phyloP scores from a whole-genome alignment of 2,113 vertebrate species.

The cattle (Bos taurus) region ARS-UCD2.0 NC_037329.1:94618501-94619000 shows the following conservation, averaged over 20 bases:
- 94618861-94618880: slow-evolving; percentile 75
- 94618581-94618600: slow-evolving; percentile 30
- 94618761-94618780: slow-evolving; percentile 78
- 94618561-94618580: slow-evolving; percentile 60
- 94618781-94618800: slow-evolving; percentile 63
- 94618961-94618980: slow-evolving; percentile 79
- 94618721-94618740: slow-evolving; percentile 86
- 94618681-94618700: slow-evolving; percentile 90
- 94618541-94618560: slow-evolving; percentile 78
- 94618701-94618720: slow-evolving; percentile 86
- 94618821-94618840: slow-evolving; percentile 35
- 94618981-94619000: slow-evolving; percentile 89
- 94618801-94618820: slow-evolving; percentile 34
- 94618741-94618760: slow-evolving; percentile 89
- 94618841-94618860: slow-evolving; percentile 37
- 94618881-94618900: slow-evolving; percentile 62
- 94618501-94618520: slow-evolving; percentile 80
- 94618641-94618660: slow-evolving; percentile 89
- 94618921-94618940: slow-evolving; percentile 61
- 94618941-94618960: slow-evolving; percentile 60
- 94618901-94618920: slow-evolving; percentile 58
- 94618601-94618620: slow-evolving; percentile 52
- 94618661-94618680: slow-evolving; percentile 89
- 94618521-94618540: slow-evolving; percentile 81
- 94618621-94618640: slow-evolving; percentile 85